Evolutionary conservation across 1,140 invertebrate genomes (phyloP), one percentile per base, ranked within the genome.

Genomic region (Orchesella cincta): DNA sequence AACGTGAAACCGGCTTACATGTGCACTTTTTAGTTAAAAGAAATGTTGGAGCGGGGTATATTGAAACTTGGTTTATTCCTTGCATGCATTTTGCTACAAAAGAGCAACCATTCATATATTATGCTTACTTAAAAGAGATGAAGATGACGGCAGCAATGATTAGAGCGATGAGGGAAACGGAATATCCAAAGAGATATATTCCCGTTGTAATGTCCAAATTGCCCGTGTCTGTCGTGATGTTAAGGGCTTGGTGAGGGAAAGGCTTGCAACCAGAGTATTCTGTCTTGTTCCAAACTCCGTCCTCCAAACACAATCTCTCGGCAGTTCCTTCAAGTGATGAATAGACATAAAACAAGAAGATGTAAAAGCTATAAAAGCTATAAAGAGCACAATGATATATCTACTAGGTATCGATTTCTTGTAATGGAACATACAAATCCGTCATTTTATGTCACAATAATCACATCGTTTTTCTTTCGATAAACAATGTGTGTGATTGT

Each of bases 111-210:
- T 72, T 72, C 70, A 72, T 28, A 28, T 67, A 33, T 5, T 5
- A 20, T 29, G 88, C 90, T 89, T 88, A 94, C 93, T 94, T 93
- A 88, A 92, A 94, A 84, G 92, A 92, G 39, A 93, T 85, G 85
- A 94, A 94, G 79, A 94, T 93, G 79, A 88, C 89, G 36, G 94
- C 89, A 28, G 93, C 93, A 34, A 93, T 86, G 16, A 89, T 85
- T 18, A 94, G 87, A 0, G 91, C 91, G n/a, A 91, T 86, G 8
- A 94, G 87, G n/a, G 93, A 94, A 39, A 82, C 70, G 33, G 79
- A 80, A 31, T 82, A 82, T 1, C 81, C 81, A 46, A 57, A 76
- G 64, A 82, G 79, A 64, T 82, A 82, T 1, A 82, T 76, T 34
- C 71, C 71, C 28, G 74, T 80, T 31, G 64, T 77, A 67, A 79